These are phyloP conservation scores for Tangara arthus DNA, from an alignment of 2,797 vertebrate genomes.

Conservation along the genomic window DNA sequence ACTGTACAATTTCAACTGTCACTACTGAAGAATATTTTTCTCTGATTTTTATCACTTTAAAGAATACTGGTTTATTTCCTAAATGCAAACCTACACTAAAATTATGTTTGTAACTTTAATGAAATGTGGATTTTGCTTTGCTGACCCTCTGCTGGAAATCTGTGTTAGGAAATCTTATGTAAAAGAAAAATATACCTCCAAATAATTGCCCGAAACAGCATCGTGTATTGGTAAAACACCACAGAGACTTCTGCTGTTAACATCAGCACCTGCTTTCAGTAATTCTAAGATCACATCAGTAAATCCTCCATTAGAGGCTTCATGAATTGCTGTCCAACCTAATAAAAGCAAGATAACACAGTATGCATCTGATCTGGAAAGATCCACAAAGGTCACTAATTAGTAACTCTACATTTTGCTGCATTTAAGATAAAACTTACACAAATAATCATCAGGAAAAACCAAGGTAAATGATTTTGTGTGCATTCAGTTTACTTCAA, in stretches of 20 bases:
- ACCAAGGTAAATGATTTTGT: neutral
- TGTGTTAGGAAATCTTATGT: neutral
- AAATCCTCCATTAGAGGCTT: conserved; percentile 74
- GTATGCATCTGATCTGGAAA: neutral
- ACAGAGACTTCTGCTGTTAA: conserved; percentile 72
- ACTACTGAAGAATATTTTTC: neutral
- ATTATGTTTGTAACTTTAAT: neutral
- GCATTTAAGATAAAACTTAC: neutral
- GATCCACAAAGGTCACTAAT: neutral
- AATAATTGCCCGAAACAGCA: conserved; percentile 73
- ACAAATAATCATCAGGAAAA: neutral
- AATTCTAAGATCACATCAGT: conserved; percentile 78
- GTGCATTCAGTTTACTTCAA: neutral
- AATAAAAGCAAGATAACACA: conserved; percentile 19
- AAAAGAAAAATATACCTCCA: conserved; percentile 77
- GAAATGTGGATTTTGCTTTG: neutral
- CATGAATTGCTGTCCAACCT: conserved; percentile 89
- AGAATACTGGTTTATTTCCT: neutral
- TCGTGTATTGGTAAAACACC: conserved; percentile 82
- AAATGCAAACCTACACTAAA: neutral
- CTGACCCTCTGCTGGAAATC: neutral
- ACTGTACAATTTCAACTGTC: neutral
- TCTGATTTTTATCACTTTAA: neutral
- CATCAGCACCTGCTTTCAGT: conserved; percentile 81
- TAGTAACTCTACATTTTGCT: neutral